Evolutionary conservation across 1,140 invertebrate species (phyloP), one percentile per base, ranked within the genome.

Genomic region (Drosophila lini): DNA sequence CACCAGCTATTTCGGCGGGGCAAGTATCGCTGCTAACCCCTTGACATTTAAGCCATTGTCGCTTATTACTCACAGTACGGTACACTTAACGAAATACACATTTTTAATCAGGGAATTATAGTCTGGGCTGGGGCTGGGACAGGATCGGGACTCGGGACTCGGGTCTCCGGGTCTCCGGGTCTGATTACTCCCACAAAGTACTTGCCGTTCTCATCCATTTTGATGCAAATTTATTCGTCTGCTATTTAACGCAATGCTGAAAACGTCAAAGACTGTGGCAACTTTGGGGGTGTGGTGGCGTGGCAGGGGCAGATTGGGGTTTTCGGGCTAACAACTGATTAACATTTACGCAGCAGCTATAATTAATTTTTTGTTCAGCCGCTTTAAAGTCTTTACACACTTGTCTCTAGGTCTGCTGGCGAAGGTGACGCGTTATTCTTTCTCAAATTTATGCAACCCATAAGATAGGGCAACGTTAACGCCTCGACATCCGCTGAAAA

Each of bases 151-250:
- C 19, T 15, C 4, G 19, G 47, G 48, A 19, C 22, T 22, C 22
- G 22, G 22, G 22, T 22, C 22, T 59, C n/a, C n/a, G n/a, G 47
- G 48, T 25, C 22, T 22, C 22, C 22, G 22, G 22, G 22, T 22
- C 22, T 59, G 56, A 69, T 53, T 68, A 68, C 61, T 58, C 52
- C 52, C 63, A 58, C 55, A 41, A 58, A 76, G 59, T 88, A 82
- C 67, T 73, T 76, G 73, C 64, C 63, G 45, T 82, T 80, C 65
- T 81, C 62, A 69, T 74, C 61, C 62, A 79, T 68, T 76, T 53
- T 76, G 62, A 76, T 76, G 73, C 74, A 76, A 76, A 76, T 76
- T 76, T 76, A 71, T 70, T 58, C 68, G 68, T 59, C 68, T 71
- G 68, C 68, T 70, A 50, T 70, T 53, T 58, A 47, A 58, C 53